Evolutionary conservation across 2,797 vertebrate species (phyloP).

Genomic region (Aulostomus chinensis): DNA sequence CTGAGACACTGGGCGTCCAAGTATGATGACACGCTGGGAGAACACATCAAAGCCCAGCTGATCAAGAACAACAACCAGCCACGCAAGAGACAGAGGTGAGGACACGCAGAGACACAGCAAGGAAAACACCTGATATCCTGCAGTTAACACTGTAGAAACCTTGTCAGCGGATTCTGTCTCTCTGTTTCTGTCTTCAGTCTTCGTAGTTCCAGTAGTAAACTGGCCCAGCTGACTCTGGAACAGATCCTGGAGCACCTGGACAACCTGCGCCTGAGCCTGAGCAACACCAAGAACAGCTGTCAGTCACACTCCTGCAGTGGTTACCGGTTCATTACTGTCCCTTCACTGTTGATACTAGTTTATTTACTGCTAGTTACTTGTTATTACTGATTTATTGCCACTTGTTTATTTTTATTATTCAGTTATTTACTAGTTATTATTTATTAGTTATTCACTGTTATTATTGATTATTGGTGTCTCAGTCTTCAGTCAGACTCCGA

Average conservation of each 20-base stretch:
- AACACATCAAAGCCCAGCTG: conserved; percentile 94
- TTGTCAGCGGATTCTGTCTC: not conserved
- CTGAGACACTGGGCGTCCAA: conserved; percentile 94
- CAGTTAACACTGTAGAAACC: too few species aligned
- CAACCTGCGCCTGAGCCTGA: conserved; percentile 90
- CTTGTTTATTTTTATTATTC: too few species aligned
- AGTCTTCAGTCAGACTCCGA: conserved; percentile 83
- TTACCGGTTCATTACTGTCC: not conserved
- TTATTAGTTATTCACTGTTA: too few species aligned
- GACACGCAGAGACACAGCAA: not conserved
- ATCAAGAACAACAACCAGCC: conserved; percentile 99
- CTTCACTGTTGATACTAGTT: too few species aligned
- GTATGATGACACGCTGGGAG: conserved; percentile 88
- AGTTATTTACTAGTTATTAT: too few species aligned
- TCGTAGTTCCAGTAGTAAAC: conserved; percentile 93
- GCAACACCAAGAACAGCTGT: conserved; percentile 94
- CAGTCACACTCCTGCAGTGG: conserved; percentile 4
- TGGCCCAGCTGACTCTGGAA: conserved; percentile 94
- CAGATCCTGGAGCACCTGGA: conserved; percentile 97
- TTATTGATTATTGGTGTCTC: conserved; percentile 8
- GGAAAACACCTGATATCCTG: not conserved
- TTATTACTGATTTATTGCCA: too few species aligned
- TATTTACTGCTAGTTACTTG: too few species aligned
- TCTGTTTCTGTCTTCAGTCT: conserved; percentile 73
- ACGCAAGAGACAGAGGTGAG: conserved; percentile 91